Base-by-base conservation (phyloP, 1,140 invertebrate species). In the Pteromalus puparum region DNA sequence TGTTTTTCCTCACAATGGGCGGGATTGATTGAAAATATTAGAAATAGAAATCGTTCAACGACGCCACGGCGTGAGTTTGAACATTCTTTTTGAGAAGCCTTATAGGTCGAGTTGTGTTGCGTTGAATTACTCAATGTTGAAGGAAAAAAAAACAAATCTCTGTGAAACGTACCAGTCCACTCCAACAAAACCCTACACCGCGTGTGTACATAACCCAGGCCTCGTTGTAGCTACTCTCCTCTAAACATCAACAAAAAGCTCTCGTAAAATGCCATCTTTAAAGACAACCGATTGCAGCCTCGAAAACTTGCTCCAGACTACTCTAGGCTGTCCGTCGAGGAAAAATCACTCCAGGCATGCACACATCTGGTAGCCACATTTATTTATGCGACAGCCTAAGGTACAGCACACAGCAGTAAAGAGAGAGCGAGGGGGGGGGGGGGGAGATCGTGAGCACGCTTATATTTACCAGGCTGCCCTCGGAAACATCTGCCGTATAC, bases 361-460 rank as follows among this genome's bases (percentile, higher is more conserved):
- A 80, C 89, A 81, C 89, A 90, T 89, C 89, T 90, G 89, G 87
- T 77, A n/a, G 81, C 38, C 87, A 88, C 85, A 86, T 87, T 87
- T 88, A 86, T 89, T 88, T 88, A 88, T 86, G 86, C 78, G 86
- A 65, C 83, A 70, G 87, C 79, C 82, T n/a, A 85, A 28, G 53
- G 34, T 30, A 28, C 15, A n/a, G 38, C n/a, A n/a, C 46, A 76
- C 13, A 42, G 42, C 79, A 24, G 48, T 26, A 3, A 18, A 77
- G 70, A 1, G 1, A n/a, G n/a, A n/a, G n/a, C n/a, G n/a, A n/a
- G n/a, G n/a, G n/a, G n/a, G 21, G 53, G 80, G 76, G 46, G 34
- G 48, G 77, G 21, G 42, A 42, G 34, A 72, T 73, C 68, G 77
- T 61, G 34, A 46, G 67, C 74, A 15, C 28, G 30, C 65, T 70